Base-by-base conservation (phyloP, 2,113 vertebrate species). In the Aspidoscelis tigris region DNA sequence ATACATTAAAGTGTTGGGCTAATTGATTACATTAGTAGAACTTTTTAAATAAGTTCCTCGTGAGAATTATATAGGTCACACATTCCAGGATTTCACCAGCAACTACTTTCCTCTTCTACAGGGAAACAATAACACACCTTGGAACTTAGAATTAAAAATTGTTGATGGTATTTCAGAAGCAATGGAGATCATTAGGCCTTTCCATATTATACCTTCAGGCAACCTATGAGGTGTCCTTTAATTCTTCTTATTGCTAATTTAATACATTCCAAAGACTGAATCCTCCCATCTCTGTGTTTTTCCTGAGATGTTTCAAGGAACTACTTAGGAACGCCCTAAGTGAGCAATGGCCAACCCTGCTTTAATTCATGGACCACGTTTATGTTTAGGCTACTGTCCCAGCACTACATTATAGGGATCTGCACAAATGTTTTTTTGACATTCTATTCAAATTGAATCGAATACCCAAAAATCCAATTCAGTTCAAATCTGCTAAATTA, bases 161-260 rank as follows among this genome's bases (percentile, higher is more conserved):
- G 47, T 39, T 81, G 84, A 58, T 43, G 58, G 2, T 0, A 22
- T 55, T 2, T 89, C 78, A 18, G 80, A 80, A 71, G 71, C 70
- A 82, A 16, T 73, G 11, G 21, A 41, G 8, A 76, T 55, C 14
- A n/a, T n/a, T n/a, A 20, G 21, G 14, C 22, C 22, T 9, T 78
- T 70, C 80, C 8, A 3, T 53, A 21, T 84, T 5, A 2, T 78
- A 80, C 83, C 86, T 86, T 89, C 89, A 73, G 86, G 88, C 87
- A 78, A 82, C 2, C 80, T 39, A 20, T 0, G 1, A 88, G 77
- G 79, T 73, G 80, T 21, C 81, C 58, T 73, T 86, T 90, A 85
- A 86, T 79, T 89, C 80, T 73, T 47, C 39, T 41, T 81, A 43
- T 70, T 76, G 88, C 90, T 91, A 75, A 84, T 84, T 73, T 81